phyloP scores from a whole-genome alignment of 1,140 invertebrate species.

The Sycobia sp. region DNA sequence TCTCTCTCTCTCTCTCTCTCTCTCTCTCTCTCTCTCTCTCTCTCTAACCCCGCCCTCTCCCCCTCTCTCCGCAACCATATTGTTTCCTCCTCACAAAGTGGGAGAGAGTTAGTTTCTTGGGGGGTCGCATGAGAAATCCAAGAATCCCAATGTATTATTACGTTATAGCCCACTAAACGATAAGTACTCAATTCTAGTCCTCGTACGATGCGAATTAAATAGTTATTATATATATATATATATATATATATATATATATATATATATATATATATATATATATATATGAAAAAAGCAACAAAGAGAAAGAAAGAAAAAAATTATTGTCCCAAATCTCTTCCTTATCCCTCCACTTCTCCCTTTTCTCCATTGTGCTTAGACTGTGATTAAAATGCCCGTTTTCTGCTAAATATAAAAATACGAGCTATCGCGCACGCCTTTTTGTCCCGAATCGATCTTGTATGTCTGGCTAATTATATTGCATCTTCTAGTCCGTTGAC shows the following conservation, averaged over 20 bases:
- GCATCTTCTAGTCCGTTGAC: too few species aligned
- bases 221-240: constrained; percentile 28
- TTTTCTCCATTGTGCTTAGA: constrained; percentile 52
- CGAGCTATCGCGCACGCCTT: constrained; percentile 10
- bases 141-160: constrained; percentile 47
- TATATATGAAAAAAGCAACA: constrained; percentile 10
- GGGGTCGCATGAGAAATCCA: background rate
- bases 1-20: constrained; percentile 3
- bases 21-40: too few species aligned
- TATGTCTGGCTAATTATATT: constrained; percentile 29
- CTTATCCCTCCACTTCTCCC: too few species aligned
- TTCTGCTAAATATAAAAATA: constrained; percentile 35
- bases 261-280: too few species aligned
- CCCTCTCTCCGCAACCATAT: constrained; percentile 6
- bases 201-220: constrained; percentile 58
- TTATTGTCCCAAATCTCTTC: too few species aligned
- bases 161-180: constrained; percentile 53
- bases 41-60: too few species aligned
- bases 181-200: constrained; percentile 64
- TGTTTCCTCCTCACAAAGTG: constrained; percentile 14
- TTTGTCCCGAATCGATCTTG: background rate
- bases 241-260: too few species aligned
- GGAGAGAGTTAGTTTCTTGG: background rate
- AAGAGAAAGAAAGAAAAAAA: constrained; percentile 3
- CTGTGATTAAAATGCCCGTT: constrained; percentile 56